Evolutionary conservation across 2,113 vertebrate species (phyloP).

Genomic region (Neolamprologus kungweensis): DNA sequence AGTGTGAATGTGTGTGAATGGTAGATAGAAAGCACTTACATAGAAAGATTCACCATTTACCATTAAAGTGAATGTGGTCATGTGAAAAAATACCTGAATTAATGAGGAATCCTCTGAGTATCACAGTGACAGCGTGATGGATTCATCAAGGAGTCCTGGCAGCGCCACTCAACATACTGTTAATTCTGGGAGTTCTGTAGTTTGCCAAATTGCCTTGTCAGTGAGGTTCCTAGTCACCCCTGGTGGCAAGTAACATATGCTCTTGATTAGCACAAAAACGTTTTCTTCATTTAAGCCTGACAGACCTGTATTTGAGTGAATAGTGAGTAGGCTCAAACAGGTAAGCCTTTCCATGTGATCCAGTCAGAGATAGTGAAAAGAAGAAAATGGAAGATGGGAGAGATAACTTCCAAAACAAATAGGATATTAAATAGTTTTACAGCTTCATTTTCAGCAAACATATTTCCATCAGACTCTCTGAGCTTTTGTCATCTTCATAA

Average conservation of each 20-base stretch:
- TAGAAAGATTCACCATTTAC: background rate
- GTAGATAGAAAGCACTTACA: background rate
- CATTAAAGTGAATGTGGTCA: background rate
- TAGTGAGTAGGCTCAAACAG: background rate
- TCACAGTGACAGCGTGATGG: background rate
- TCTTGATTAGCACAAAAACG: constrained; percentile 15
- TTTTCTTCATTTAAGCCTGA: background rate
- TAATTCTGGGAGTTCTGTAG: background rate
- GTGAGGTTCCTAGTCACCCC: background rate
- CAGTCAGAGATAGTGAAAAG: background rate
- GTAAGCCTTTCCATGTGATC: background rate
- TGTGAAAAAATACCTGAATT: background rate
- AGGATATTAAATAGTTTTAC: background rate
- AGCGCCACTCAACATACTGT: background rate
- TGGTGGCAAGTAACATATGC: constrained; percentile 14
- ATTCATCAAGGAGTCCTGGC: background rate
- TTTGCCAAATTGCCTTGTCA: constrained; percentile 19
- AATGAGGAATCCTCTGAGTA: background rate
- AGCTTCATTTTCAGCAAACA: background rate
- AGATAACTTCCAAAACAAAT: background rate
- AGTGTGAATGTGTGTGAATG: background rate
- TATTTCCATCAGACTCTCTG: background rate
- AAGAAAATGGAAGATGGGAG: background rate
- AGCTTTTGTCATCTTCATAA: background rate
- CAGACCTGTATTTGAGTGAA: background rate